These are phyloP conservation scores for Coregonus ussuriensis DNA, from an alignment of 2,797 vertebrate species.

Conservation along the genomic window DNA sequence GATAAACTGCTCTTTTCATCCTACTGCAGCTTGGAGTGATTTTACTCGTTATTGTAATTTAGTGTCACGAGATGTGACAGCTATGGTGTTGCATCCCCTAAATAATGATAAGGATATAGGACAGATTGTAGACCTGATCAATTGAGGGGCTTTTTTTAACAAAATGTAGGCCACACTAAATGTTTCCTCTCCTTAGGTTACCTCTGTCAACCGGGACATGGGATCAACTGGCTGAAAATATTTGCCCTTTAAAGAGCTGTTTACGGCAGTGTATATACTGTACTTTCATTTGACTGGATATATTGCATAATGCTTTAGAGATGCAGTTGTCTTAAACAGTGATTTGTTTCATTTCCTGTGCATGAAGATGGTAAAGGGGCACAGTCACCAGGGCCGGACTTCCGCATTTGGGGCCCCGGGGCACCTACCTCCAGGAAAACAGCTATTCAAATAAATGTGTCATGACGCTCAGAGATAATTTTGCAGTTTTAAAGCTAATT, in stretches of 20 bases:
- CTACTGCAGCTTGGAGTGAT: slow-evolving; percentile 23
- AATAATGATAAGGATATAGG: slow-evolving; percentile 62
- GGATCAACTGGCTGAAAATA: too few relatives aligned
- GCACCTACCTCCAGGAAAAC: too few relatives aligned
- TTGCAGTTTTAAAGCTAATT: too few relatives aligned
- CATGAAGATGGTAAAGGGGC: neutral
- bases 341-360: neutral
- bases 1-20: slow-evolving; percentile 29
- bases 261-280: neutral
- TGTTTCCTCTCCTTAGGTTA: too few relatives aligned
- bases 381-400: neutral
- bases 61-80: slow-evolving; percentile 49
- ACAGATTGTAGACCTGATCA: slow-evolving; percentile 21
- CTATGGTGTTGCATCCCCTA: slow-evolving; percentile 38
- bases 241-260: neutral
- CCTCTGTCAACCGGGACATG: too few relatives aligned
- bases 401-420: too few relatives aligned
- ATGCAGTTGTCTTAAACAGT: neutral
- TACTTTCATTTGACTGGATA: neutral
- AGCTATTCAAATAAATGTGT: too few relatives aligned
- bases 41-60: slow-evolving; percentile 50
- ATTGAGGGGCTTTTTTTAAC: neutral
- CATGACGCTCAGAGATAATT: too few relatives aligned
- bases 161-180: too few relatives aligned
- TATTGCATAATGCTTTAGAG: neutral